Conservation (phyloP, 2,888 invertebrate genomes). For the Tuta absoluta region DNA sequence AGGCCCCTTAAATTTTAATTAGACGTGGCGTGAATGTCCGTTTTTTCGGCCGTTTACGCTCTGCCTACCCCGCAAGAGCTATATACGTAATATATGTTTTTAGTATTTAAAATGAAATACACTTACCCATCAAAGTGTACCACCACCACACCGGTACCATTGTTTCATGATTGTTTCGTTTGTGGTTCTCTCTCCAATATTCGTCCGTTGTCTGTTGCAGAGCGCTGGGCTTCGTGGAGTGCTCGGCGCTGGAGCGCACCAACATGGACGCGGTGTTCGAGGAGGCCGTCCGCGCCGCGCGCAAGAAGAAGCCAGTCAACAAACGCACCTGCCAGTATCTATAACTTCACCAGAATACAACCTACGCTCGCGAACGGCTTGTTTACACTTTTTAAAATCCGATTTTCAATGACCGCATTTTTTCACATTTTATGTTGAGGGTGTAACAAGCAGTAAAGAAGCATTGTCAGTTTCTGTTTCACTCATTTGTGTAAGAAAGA, state of each 20-base stretch:
- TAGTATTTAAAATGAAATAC: too few species aligned
- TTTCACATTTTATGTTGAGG: too few species aligned
- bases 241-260: constrained; percentile 89
- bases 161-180: not conserved
- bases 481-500: too few species aligned
- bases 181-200: not conserved
- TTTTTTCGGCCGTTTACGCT: too few species aligned
- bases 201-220: constrained; percentile 54
- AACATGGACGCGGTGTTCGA: constrained; percentile 89
- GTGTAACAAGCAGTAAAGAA: too few species aligned
- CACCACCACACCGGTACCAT: too few species aligned
- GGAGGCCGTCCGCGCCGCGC: constrained; percentile 87
- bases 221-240: constrained; percentile 89
- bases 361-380: not conserved
- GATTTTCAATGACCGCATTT: too few species aligned
- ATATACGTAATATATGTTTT: too few species aligned
- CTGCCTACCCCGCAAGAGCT: too few species aligned
- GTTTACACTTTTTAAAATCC: not conserved
- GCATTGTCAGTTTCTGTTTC: too few species aligned
- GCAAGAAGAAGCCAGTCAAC: constrained; percentile 79
- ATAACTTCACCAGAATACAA: constrained; percentile 34
- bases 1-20: too few species aligned
- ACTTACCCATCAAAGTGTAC: not conserved
- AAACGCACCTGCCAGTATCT: constrained; percentile 72
- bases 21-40: too few species aligned